Percentiles rank a stretch among this genome's conserved stretches.
These are phyloP conservation scores for Pardosa pseudoannulata DNA, from an alignment of 2,888 invertebrate genomes.

Conservation along the genomic window DNA sequence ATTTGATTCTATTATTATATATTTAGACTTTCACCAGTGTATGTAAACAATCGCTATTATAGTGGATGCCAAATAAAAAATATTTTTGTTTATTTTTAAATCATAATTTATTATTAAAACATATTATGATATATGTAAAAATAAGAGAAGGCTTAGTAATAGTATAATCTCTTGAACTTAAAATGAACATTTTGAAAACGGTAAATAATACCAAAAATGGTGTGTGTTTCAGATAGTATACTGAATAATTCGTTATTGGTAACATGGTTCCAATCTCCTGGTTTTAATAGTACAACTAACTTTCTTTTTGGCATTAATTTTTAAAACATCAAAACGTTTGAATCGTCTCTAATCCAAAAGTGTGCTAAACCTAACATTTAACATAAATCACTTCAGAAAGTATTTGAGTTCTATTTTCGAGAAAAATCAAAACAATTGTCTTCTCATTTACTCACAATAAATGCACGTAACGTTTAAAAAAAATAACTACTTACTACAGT, in stretches of 20 bases:
- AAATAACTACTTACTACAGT: not conserved
- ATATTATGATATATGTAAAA: too few species aligned
- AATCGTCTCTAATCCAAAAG: constrained; percentile 40
- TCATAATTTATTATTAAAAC: too few species aligned
- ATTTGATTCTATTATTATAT: too few species aligned
- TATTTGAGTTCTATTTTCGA: not conserved
- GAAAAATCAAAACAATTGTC: not conserved
- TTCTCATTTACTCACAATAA: not conserved
- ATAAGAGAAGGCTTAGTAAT: too few species aligned
- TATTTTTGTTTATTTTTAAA: too few species aligned
- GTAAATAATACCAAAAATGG: too few species aligned
- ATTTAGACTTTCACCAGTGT: too few species aligned
- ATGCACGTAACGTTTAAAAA: not conserved
- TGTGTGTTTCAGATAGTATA: constrained; percentile 34
- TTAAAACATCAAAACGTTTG: constrained; percentile 37
- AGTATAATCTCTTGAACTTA: too few species aligned
- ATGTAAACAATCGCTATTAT: too few species aligned
- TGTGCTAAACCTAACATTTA: constrained; percentile 29
- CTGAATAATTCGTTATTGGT: constrained; percentile 35
- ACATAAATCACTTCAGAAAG: constrained; percentile 25
- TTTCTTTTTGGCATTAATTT: constrained; percentile 36
- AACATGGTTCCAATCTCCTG: constrained; percentile 24
- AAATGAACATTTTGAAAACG: too few species aligned
- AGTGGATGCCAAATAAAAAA: too few species aligned
- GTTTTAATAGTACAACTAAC: constrained; percentile 31